A percentile compares a stretch with the other conserved stretches of the same genome.
Evolutionary conservation across 2,113 vertebrate genomes (phyloP).

Genomic region (Paradisaea rubra): DNA sequence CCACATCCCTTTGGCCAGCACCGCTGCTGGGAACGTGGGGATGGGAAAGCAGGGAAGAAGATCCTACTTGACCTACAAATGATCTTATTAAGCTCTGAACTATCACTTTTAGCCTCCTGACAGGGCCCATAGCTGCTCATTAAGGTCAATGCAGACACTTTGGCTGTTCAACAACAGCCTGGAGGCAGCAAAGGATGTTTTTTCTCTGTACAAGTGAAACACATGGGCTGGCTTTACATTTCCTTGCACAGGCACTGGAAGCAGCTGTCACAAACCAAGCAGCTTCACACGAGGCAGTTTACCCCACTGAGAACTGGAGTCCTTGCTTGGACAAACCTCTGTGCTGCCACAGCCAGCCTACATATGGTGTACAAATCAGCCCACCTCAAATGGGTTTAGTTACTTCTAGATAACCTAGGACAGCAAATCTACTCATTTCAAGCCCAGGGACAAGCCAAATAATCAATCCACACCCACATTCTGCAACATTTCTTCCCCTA

Average conservation of each 20-base stretch:
- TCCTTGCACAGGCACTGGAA: background rate
- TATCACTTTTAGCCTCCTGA: background rate
- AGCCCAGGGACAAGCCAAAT: background rate
- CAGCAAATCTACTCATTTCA: background rate
- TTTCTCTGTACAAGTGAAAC: background rate
- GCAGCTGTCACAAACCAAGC: background rate
- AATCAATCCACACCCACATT: background rate
- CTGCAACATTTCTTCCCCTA: background rate
- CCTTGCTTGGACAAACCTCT: background rate
- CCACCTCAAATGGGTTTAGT: background rate
- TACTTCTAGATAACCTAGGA: background rate
- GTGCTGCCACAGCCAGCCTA: background rate
- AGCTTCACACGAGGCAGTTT: background rate
- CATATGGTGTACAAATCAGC: background rate
- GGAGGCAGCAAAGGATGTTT: background rate
- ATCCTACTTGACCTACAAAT: background rate
- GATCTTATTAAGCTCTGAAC: background rate
- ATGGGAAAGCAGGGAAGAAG: background rate
- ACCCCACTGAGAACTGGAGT: background rate
- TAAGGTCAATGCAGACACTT: background rate
- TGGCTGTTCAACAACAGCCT: background rate
- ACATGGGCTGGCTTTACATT: background rate
- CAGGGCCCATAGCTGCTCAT: background rate
- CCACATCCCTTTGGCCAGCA: accelerated
- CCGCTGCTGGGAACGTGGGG: background rate